Base-by-base conservation (phyloP, 2,113 vertebrate species). In the Gambusia affinis region DNA sequence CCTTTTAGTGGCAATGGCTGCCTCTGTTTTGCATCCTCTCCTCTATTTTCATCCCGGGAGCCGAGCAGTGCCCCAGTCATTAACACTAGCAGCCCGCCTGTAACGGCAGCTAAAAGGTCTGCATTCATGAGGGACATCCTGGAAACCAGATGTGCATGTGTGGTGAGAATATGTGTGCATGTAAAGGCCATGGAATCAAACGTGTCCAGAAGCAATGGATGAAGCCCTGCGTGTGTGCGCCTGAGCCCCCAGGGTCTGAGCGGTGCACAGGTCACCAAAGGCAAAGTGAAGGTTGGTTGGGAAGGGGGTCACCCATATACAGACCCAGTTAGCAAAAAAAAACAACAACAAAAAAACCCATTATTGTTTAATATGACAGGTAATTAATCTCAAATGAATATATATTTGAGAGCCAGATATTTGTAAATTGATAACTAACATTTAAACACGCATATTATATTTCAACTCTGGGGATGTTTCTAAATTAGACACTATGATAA, bases 1-100 rank as follows among this genome's bases (percentile, higher is more conserved):
- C 92, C 81, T 60, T 71, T 80, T 35, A 72, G 64, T 78, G 19
- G 80, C 12, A 69, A 85, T 75, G 75, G 70, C 85, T 82, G 79
- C 86, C 88, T 92, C 89, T 88, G 87, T 90, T 91, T 91, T 85
- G 90, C 87, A 85, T 87, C 86, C 88, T 87, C 67, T 85, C 79
- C 57, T 72, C 72, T 66, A 65, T 89, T 89, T 86, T 84, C 68
- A 69, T 86, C 85, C 61, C 29, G 64, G 85, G 85, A 86, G 78
- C 76, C 1, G 22, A 78, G 79, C 76, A 84, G 88, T 89, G 84
- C 76, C 85, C 82, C 70, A 70, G 73, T 92, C 92, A 92, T 92
- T 91, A 92, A 92, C 92, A 92, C 88, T 77, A 85, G 80, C 68
- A 71, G 85, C 72, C 72, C 35, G 74, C 64, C 71, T 51, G 75